Evolutionary conservation across 1,140 invertebrate species (phyloP).

Genomic region (Solenopsis fugax): DNA sequence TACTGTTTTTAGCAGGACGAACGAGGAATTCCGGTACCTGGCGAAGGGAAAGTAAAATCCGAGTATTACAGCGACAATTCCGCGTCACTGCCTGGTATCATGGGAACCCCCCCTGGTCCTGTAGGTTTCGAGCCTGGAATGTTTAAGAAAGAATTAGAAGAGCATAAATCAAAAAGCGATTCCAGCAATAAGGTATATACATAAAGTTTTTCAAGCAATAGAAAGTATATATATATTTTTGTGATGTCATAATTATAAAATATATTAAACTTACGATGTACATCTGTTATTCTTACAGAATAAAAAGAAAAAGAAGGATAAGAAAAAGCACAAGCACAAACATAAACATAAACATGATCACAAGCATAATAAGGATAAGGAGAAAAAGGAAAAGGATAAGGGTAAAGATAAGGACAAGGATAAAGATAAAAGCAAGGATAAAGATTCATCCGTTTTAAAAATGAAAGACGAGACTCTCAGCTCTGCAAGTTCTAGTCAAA

Average conservation of each 20-base stretch:
- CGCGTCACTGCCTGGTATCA: conserved; percentile 90
- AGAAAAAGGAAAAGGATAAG: conserved; percentile 82
- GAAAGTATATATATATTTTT: not conserved
- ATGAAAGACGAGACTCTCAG: conserved; percentile 89
- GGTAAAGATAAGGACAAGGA: conserved; percentile 84
- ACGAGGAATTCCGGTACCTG: conserved; percentile 65
- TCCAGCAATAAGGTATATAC: conserved; percentile 87
- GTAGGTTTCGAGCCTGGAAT: conserved; percentile 93
- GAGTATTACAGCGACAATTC: conserved; percentile 93
- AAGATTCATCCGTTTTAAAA: conserved; percentile 82
- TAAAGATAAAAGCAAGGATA: conserved; percentile 85
- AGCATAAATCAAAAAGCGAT: conserved; percentile 85
- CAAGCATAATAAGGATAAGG: conserved; percentile 87
- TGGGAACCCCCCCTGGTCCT: conserved; percentile 89
- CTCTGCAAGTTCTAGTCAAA: conserved; percentile 89
- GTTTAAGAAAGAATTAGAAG: conserved; percentile 89
- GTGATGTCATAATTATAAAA: not conserved
- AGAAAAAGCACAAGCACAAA: conserved; percentile 88
- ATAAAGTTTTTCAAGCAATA: conserved; percentile 21
- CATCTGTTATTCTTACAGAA: conserved; percentile 83
- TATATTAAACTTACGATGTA: conserved; percentile 45
- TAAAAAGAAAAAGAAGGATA: conserved; percentile 90
- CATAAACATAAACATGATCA: conserved; percentile 85
- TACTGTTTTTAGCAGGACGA: conserved; percentile 71
- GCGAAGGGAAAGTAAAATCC: conserved; percentile 88